phyloP scores from a whole-genome alignment of 1,140 invertebrate genomes.

The Cotesia glomerata region DNA sequence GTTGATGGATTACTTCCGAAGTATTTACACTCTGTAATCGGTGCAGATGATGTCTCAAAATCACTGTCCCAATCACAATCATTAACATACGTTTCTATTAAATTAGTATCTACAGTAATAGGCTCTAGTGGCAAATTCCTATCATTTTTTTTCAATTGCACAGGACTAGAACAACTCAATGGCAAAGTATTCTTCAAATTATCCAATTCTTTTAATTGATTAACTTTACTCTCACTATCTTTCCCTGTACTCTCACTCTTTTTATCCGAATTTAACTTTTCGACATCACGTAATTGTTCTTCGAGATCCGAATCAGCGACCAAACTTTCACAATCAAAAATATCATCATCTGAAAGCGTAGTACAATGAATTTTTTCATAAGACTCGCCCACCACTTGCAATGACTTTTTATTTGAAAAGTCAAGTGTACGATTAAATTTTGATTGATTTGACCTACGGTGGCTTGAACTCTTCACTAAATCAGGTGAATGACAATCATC shows the following conservation, averaged over 20 bases:
- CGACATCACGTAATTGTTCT: constrained; percentile 21
- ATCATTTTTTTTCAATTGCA: background rate
- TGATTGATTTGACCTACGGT: background rate
- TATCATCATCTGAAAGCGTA: constrained; percentile 42
- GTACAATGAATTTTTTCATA: background rate
- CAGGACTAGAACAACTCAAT: no score
- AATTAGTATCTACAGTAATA: background rate
- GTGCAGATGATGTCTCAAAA: constrained; percentile 7
- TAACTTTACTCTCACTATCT: background rate
- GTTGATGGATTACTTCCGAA: constrained; percentile 29
- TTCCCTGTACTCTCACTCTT: background rate
- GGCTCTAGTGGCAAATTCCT: background rate
- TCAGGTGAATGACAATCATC: no score
- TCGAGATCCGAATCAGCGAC: constrained; percentile 26
- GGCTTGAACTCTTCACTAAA: background rate
- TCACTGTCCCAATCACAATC: constrained; percentile 32
- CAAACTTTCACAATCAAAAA: constrained; percentile 39
- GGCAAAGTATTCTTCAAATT: background rate
- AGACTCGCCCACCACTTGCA: background rate
- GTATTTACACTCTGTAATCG: constrained; percentile 14
- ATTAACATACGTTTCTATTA: background rate
- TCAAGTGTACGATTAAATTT: background rate
- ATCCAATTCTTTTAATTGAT: background rate
- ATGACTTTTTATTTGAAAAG: background rate
- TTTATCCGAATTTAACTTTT: constrained; percentile 18